Evolutionary conservation across 1,140 invertebrate species (phyloP).

Genomic region (Macrobrachium rosenbergii): DNA sequence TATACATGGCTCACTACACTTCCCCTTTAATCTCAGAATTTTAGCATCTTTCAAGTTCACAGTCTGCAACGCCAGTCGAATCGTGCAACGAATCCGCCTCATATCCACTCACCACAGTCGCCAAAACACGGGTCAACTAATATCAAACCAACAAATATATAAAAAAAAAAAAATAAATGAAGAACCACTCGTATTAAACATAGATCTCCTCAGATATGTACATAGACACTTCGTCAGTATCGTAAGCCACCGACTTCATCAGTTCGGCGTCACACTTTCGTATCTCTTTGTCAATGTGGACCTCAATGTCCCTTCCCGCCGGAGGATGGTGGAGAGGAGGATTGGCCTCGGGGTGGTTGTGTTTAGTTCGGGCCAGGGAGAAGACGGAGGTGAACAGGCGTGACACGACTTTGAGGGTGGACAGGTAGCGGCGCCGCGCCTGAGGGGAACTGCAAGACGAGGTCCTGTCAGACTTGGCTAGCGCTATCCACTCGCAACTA

Average conservation of each 20-base stretch:
- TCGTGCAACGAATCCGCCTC: too few species aligned
- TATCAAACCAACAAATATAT: not conserved
- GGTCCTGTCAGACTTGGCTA: not conserved
- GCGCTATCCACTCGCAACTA: not conserved
- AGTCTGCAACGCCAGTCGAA: too few species aligned
- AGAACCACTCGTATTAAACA: conserved; percentile 30
- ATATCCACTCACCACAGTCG: too few species aligned
- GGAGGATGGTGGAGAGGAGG: not conserved
- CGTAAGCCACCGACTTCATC: conserved; percentile 24
- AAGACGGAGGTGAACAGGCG: conserved; percentile 65
- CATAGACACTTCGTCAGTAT: conserved; percentile 39
- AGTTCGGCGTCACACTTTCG: conserved; percentile 51
- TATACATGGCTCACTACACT: too few species aligned
- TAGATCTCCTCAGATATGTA: conserved; percentile 63
- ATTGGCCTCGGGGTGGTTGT: conserved; percentile 25
- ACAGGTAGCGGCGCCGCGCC: conserved; percentile 62
- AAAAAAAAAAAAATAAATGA: not conserved
- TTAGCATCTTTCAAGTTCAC: too few species aligned
- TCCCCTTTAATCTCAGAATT: too few species aligned
- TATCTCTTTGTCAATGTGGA: conserved; percentile 63
- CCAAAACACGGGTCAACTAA: too few species aligned
- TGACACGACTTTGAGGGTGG: conserved; percentile 66
- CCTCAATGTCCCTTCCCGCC: conserved; percentile 41
- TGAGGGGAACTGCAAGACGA: conserved; percentile 58
- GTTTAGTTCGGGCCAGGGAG: conserved; percentile 55